Evolutionary conservation across 2,797 vertebrate genomes (phyloP).

Genomic region (Chelonia mydas): DNA sequence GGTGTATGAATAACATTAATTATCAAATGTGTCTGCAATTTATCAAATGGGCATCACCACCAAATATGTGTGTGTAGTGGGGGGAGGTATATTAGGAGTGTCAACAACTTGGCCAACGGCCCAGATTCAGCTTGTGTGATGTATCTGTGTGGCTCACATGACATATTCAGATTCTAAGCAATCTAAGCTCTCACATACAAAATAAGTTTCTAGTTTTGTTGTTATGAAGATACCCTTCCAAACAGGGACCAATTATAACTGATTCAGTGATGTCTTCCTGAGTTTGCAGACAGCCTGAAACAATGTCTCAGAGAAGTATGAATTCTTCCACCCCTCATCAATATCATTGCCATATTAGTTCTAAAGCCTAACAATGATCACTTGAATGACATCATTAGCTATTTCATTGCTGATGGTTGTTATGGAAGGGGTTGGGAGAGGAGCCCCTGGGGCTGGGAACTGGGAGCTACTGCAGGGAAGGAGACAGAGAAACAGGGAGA

Average conservation of each 20-base stretch:
- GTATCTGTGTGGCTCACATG: neutral
- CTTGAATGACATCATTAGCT: neutral
- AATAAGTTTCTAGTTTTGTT: neutral
- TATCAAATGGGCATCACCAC: neutral
- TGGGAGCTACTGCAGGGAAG: neutral
- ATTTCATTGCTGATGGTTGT: neutral
- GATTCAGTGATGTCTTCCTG: neutral
- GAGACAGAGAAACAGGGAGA: rapidly evolving
- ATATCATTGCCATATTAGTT: neutral
- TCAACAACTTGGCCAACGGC: neutral
- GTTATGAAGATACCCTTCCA: neutral
- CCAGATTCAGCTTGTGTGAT: neutral
- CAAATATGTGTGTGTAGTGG: rapidly evolving
- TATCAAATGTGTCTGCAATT: neutral
- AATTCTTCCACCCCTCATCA: neutral
- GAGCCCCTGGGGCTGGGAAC: neutral
- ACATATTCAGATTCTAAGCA: neutral
- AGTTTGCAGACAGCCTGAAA: neutral
- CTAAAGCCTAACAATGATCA: rapidly evolving
- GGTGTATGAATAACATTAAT: neutral
- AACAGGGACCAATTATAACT: neutral
- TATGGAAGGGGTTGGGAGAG: neutral
- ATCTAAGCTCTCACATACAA: neutral
- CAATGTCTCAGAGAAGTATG: neutral
- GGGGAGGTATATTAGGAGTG: rapidly evolving